Base-by-base conservation (phyloP, 2,113 vertebrate genomes). In the Ammodytes marinus region DNA sequence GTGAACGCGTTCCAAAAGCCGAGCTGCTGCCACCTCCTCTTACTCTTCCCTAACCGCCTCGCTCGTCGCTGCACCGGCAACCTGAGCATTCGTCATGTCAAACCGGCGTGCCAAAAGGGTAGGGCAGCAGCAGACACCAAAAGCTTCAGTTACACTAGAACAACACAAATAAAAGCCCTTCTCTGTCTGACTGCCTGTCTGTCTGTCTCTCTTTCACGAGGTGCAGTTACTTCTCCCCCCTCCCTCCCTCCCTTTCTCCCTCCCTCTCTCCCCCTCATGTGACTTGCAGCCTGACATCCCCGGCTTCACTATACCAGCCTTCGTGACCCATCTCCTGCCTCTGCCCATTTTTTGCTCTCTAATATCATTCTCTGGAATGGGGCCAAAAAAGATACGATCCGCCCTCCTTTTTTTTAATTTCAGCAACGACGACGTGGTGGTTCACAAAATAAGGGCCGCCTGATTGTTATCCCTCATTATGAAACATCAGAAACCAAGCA, bases 101-200 rank as follows among this genome's bases (percentile, higher is more conserved):
- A 87, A 75, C 66, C 27, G 63, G 49, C 81, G 57, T 43, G 52
- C 81, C 78, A 72, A 79, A 79, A 79, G 81, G 27, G 82, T 82
- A 86, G 82, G 73, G 57, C 75, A 76, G 80, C 76, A 76, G 80
- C 85, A 85, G 89, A 91, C 89, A 87, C 53, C 64, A 13, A 69
- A 50, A 71, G 84, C 76, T 88, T 90, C 79, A 12, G 84, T 90
- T 93, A 87, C 91, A 88, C 81, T 14, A 13, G 61, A 84, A 88
- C 74, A 87, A 93, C 88, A 27, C 27, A 27, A 27, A 27, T 27
- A 91, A 87, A 88, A 87, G 73, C 69, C 61, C 84, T 74, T 84
- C 86, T 78, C 76, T 79, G 69, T 67, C 63, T 69, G 74, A 55
- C 82, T 66, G 68, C 57, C 80, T 84, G 27, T 27, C 27, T 27